phyloP scores from a whole-genome alignment of 2,113 vertebrate genomes.

The Varanus salvator region DNA sequence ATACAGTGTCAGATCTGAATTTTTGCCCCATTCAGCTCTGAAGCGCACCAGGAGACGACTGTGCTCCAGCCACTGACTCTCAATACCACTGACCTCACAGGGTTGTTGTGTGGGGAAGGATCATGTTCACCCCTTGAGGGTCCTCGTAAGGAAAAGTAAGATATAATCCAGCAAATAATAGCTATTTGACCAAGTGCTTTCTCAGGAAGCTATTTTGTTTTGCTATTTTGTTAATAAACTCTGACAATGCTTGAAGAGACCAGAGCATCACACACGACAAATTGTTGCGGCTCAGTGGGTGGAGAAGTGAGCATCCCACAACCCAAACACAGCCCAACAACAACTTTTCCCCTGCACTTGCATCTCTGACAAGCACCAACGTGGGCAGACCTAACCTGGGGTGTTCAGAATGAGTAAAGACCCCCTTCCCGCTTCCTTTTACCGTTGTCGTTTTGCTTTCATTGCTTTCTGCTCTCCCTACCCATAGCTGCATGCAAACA shows the following conservation, averaged over 20 bases:
- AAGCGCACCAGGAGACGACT: too few relatives aligned
- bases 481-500: background rate
- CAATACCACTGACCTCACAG: too few relatives aligned
- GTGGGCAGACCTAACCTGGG: background rate
- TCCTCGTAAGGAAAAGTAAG: too few relatives aligned
- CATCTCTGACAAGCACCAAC: background rate
- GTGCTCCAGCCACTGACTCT: too few relatives aligned
- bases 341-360: background rate
- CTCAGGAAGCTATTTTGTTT: background rate
- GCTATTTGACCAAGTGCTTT: background rate
- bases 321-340: background rate
- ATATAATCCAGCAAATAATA: too few relatives aligned
- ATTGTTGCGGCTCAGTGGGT: background rate
- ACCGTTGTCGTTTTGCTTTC: background rate
- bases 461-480: background rate
- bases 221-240: background rate
- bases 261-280: background rate
- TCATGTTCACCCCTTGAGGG: too few relatives aligned
- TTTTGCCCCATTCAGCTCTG: too few relatives aligned
- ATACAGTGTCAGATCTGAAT: too few relatives aligned
- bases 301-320: background rate
- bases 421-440: background rate
- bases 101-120: too few relatives aligned
- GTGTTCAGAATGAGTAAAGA: background rate
- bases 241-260: background rate